Base-by-base conservation (phyloP, 2,797 vertebrate genomes). In the Rhynchonycteris naso region DNA sequence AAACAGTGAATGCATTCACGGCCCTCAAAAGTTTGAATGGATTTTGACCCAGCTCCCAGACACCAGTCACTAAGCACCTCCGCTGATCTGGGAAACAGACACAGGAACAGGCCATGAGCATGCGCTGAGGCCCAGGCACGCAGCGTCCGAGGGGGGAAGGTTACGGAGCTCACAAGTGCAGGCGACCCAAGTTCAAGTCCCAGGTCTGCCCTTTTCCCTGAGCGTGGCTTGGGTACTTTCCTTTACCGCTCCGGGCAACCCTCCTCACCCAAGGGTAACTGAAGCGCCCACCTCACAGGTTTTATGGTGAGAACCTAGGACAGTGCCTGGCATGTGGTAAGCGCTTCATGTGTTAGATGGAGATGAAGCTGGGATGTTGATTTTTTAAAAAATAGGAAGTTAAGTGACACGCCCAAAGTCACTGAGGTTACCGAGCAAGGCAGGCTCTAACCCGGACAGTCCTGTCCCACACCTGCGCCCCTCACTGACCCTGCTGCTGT, bases 91-190 rank as follows among this genome's bases (percentile, higher is more conserved):
- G 35, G 16, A 0, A 24, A 47, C 4, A 22, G 24, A n/a, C 2
- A 7, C 1, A 6, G 26, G 24, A 12, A n/a, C 11, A 0, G 12
- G 76, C 2, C 6, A 18, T 0, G 4, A 52, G 52, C 0, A 15
- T 43, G 14, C 22, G 0, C 11, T 3, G 52, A 5, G 50, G 58
- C 0, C 10, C 33, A 9, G 4, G 16, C n/a, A 9, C 0, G 1
- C 5, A 7, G 13, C 4, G 2, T 1, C 47, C 0, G 1, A 78
- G 33, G 50, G 47, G 22, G 30, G 30, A 50, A 47, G 7, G 7
- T 11, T 1, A 26, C 16, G 8, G 8, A 24, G 2, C 0, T 28
- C 30, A 12, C 11, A 19, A 38, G 30, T 2, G 15, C 50, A 22
- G 8, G 24, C 12, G 30, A 38, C 22, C 7, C 0, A 7, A 26